Evolutionary conservation across 2,797 vertebrate species (phyloP).

Genomic region (Coilia nasus): DNA sequence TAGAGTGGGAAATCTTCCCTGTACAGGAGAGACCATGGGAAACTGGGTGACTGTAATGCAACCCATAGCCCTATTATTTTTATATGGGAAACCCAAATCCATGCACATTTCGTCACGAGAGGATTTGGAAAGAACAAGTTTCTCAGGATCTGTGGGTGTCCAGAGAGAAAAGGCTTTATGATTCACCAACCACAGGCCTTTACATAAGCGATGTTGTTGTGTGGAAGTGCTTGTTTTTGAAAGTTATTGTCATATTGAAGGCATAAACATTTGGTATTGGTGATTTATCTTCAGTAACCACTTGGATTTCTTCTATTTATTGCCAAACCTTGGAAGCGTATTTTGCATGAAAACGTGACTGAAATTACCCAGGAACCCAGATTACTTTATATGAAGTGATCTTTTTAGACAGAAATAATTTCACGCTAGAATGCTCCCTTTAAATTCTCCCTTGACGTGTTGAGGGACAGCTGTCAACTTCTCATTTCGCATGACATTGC

Average conservation of each 20-base stretch:
- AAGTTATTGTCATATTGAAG: not conserved
- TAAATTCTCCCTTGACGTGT: not conserved
- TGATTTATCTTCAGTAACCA: not conserved
- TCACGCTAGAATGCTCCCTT: not conserved
- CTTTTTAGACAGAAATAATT: not conserved
- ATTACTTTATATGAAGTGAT: not conserved
- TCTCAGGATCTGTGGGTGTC: constrained; percentile 34
- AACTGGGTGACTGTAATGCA: constrained; percentile 31
- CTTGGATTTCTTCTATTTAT: not conserved
- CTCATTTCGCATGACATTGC: not conserved
- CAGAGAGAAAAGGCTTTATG: constrained; percentile 39
- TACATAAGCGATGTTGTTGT: not conserved
- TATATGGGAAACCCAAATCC: constrained; percentile 11
- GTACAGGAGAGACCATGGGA: constrained; percentile 42
- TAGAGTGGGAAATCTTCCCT: constrained; percentile 33
- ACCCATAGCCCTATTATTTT: constrained; percentile 26
- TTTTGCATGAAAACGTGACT: not conserved
- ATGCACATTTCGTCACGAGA: constrained; percentile 37
- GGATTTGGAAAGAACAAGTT: constrained; percentile 34
- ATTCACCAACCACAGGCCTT: constrained; percentile 36
- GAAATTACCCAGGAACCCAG: not conserved
- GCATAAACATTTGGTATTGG: not conserved
- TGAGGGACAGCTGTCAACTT: not conserved
- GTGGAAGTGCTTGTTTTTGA: not conserved
- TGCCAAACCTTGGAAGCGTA: not conserved